Conservation (phyloP, 2,113 vertebrate genomes). For the Ivindomyrus marchei region DNA sequence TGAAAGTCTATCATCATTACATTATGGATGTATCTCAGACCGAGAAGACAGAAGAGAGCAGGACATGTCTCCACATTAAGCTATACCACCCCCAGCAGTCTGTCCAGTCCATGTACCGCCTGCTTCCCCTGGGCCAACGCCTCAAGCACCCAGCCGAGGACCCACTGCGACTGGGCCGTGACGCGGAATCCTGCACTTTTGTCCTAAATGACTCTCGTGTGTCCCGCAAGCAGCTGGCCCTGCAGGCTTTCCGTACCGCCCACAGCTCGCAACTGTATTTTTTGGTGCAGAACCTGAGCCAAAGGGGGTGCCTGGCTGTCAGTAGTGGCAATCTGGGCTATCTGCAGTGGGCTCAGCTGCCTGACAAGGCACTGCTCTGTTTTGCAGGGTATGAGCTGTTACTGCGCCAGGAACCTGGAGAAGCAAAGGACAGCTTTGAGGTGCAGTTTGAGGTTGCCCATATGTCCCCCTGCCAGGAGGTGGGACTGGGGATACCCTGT, state of each 20-base stretch:
- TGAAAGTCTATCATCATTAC: background rate
- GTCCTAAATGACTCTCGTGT: slow-evolving; percentile 63
- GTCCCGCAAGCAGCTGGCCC: slow-evolving; percentile 74
- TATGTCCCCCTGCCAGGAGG: slow-evolving; percentile 62
- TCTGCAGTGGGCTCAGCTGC: slow-evolving; percentile 73
- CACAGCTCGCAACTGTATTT: slow-evolving; percentile 59
- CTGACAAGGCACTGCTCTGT: slow-evolving; percentile 61
- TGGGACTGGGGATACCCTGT: slow-evolving; percentile 31
- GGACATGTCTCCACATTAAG: slow-evolving; percentile 70
- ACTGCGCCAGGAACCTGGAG: slow-evolving; percentile 64
- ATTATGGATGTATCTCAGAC: slow-evolving; percentile 56
- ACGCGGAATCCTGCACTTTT: slow-evolving; percentile 62
- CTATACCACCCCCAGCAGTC: slow-evolving; percentile 74
- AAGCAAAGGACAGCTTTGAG: slow-evolving; percentile 69
- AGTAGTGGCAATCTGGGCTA: slow-evolving; percentile 59
- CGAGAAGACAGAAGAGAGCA: slow-evolving; percentile 70
- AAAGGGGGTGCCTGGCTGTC: slow-evolving; percentile 61
- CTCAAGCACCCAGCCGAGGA: slow-evolving; percentile 59
- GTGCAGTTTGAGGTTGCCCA: slow-evolving; percentile 62
- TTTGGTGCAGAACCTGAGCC: slow-evolving; percentile 84
- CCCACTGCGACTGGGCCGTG: slow-evolving; percentile 68
- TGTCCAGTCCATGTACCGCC: slow-evolving; percentile 49
- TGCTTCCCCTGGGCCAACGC: slow-evolving; percentile 48
- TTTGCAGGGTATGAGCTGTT: slow-evolving; percentile 80
- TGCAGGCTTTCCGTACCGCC: slow-evolving; percentile 67